These are phyloP conservation scores for Coracias cyanogaster DNA, from an alignment of 2,797 vertebrate species.

Conservation along the genomic window DNA sequence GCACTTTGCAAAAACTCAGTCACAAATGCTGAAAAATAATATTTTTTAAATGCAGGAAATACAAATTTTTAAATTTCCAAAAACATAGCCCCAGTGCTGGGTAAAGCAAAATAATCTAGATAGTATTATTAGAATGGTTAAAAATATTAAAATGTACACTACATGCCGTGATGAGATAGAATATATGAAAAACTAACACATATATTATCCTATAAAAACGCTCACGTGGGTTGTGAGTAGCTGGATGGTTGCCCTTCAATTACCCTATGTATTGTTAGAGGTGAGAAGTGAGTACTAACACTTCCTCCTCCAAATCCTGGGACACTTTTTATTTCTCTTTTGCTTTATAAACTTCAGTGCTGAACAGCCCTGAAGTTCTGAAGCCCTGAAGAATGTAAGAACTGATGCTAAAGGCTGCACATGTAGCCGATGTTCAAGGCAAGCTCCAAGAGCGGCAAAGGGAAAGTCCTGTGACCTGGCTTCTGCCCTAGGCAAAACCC, in stretches of 20 bases:
- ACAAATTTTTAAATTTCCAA: background rate
- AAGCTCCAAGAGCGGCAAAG: background rate
- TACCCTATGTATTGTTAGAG: background rate
- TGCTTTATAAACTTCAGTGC: background rate
- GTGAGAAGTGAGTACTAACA: background rate
- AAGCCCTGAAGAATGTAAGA: no score
- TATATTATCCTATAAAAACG: background rate
- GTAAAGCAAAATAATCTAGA: background rate
- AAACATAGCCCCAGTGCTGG: background rate
- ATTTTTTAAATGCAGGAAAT: background rate
- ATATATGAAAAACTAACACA: background rate
- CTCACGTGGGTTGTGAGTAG: background rate
- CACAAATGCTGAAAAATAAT: background rate
- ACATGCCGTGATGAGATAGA: background rate
- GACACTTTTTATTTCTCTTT: background rate
- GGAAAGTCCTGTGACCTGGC: background rate
- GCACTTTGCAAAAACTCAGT: background rate
- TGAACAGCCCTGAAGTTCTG: background rate
- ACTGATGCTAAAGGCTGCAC: background rate
- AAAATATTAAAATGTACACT: background rate
- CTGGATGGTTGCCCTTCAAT: background rate
- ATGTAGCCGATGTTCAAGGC: accelerated
- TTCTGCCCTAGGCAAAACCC: background rate
- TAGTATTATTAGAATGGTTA: background rate
- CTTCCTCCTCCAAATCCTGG: background rate